Evolutionary conservation across 2,888 invertebrate genomes (phyloP).

Genomic region (Orthosia incerta): DNA sequence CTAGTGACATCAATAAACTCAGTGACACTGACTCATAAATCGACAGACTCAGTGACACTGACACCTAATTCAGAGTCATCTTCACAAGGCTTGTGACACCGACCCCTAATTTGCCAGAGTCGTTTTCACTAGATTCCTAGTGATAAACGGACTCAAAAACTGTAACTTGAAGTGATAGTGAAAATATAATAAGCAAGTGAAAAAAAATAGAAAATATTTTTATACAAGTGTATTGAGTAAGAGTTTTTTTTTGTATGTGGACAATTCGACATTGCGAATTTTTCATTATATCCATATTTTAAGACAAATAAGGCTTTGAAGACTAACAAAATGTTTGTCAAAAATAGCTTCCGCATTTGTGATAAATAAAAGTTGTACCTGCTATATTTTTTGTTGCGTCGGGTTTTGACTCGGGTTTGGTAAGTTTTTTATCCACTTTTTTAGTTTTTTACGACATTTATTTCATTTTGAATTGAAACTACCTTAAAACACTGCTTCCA

Average conservation of each 20-base stretch:
- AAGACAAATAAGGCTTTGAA: not conserved
- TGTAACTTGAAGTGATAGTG: constrained; percentile 14
- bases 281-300: constrained; percentile 1
- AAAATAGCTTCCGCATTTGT: not conserved
- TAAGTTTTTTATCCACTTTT: not conserved
- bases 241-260: not conserved
- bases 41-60: not conserved
- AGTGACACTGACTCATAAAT: not conserved
- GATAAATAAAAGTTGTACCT: not conserved
- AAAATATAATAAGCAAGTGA: constrained; percentile 9
- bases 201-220: not conserved
- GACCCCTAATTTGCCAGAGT: constrained; percentile 1
- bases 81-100: too few species aligned
- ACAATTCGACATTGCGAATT: not conserved
- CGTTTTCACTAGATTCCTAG: constrained; percentile 9
- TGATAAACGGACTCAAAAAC: constrained; percentile 21
- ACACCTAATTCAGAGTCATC: not conserved
- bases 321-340: constrained; percentile 8
- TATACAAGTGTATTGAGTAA: constrained; percentile 12
- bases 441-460: not conserved
- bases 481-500: not conserved
- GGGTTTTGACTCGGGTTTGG: not conserved
- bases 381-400: not conserved
- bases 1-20: not conserved
- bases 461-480: not conserved